Base-by-base conservation (phyloP, 2,888 invertebrate species). In the Argynnis bischoffii region DNA sequence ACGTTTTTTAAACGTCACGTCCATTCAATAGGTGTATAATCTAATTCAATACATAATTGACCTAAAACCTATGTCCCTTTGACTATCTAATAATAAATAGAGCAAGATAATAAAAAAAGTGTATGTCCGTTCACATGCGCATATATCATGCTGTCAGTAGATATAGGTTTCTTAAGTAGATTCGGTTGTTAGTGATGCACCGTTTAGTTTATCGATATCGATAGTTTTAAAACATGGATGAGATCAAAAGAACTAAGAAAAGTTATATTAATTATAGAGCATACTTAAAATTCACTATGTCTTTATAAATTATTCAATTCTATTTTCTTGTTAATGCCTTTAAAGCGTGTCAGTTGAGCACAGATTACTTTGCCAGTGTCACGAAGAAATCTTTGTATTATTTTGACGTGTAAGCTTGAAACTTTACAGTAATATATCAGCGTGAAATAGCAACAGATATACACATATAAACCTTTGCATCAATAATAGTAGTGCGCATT, bases 121-220 rank as follows among this genome's bases (percentile, higher is more conserved):
- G 57, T 71, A 59, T 63, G 66, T 66, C 63, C 66, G 76, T 77
- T 85, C 85, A 80, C 85, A 85, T 80, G 80, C 70, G 64, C 78
- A 85, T 85, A 83, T 80, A 83, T 85, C 85, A 85, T 82, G 74
- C 83, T 83, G 83, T 82, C 84, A 83, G 60, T 75, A 41, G 35
- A 41, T 41, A 70, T 68, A 66, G 69, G 68, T 75, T 75, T 67
- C 66, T 73, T 69, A 67, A 69, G 70, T 71, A 74, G 81, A 79
- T 81, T 81, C 76, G 79, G 82, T 76, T 55, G 11, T 26, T 71
- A 76, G 75, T 70, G 76, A 66, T 69, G 76, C 51, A 8, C 16
- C 11, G 6, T 3, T 2, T 6, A 13, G 8, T 48, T 16, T 6
- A 48, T 71, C 56, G 64, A 53, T 67, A 68, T 66, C 70, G 70